Evolutionary conservation across 2,888 invertebrate species (phyloP).

Genomic region (Orthosia gracilis): DNA sequence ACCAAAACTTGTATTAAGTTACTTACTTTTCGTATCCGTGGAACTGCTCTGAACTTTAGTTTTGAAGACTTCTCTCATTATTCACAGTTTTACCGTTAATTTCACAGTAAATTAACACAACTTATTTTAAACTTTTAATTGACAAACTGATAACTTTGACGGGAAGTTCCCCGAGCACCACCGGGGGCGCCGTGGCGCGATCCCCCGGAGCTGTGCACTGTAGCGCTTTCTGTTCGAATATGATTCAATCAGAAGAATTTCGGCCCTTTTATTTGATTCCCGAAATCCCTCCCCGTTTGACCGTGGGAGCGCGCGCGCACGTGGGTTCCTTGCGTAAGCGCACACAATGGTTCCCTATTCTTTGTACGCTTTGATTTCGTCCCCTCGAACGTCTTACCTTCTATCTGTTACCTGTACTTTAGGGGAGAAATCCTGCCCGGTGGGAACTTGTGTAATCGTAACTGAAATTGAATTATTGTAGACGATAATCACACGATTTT

Average conservation of each 20-base stretch:
- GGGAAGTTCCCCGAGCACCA: constrained; percentile 60
- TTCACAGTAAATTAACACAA: constrained; percentile 78
- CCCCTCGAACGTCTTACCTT: constrained; percentile 88
- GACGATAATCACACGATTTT: constrained; percentile 81
- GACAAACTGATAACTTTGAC: constrained; percentile 71
- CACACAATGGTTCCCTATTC: constrained; percentile 87
- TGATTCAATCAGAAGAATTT: constrained; percentile 73
- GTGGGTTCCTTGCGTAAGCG: constrained; percentile 88
- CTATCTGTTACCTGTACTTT: constrained; percentile 88
- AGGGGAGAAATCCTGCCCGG: constrained; percentile 88
- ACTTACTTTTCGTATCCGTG: constrained; percentile 63
- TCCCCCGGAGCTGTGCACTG: constrained; percentile 83
- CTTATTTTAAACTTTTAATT: constrained; percentile 78
- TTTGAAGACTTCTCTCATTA: constrained; percentile 60
- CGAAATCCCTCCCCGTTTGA: constrained; percentile 78
- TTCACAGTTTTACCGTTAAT: constrained; percentile 74
- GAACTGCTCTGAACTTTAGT: constrained; percentile 51
- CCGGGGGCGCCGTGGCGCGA: constrained; percentile 78
- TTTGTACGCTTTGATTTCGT: constrained; percentile 86
- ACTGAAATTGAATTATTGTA: constrained; percentile 86
- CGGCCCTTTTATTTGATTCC: constrained; percentile 83
- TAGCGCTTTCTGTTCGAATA: constrained; percentile 80
- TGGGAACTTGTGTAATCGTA: constrained; percentile 86
- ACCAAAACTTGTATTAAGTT: constrained; percentile 9
- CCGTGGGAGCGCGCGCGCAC: constrained; percentile 88